Percentiles rank a stretch among this genome's conserved stretches.
phyloP scores from a whole-genome alignment of 1,140 invertebrate species.

The Zaprionus lachaisei region DNA sequence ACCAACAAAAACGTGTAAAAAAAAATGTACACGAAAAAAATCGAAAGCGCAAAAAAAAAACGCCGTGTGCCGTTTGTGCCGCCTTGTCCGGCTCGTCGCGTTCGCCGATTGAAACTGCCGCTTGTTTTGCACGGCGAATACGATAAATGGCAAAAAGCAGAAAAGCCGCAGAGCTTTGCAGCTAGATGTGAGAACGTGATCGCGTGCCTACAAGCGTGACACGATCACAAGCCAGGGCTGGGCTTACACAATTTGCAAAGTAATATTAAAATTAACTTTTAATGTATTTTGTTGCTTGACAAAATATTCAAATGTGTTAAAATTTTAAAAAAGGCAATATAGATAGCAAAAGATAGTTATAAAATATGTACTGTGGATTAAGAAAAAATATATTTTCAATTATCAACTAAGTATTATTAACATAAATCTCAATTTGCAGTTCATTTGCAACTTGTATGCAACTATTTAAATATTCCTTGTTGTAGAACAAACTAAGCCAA shows the following conservation, averaged over 20 bases:
- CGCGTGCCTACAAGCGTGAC: constrained; percentile 6
- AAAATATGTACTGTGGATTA: too few relatives aligned
- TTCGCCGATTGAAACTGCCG: constrained; percentile 52
- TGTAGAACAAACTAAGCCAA: too few relatives aligned
- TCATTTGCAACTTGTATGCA: too few relatives aligned
- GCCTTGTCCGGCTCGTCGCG: constrained; percentile 28
- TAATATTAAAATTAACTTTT: not conserved
- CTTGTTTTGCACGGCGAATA: constrained; percentile 20
- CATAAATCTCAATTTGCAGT: too few relatives aligned
- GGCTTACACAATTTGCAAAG: not conserved
- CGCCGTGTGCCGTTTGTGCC: not conserved
- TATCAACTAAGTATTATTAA: too few relatives aligned
- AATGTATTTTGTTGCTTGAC: not conserved
- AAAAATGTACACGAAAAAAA: constrained; percentile 34
- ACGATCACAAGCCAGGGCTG: constrained; percentile 11
- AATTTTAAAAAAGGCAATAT: too few relatives aligned
- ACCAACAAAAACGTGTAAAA: constrained; percentile 23
- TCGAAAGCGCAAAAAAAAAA: constrained; percentile 8
- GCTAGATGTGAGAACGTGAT: constrained; percentile 8
- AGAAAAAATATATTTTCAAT: too few relatives aligned
- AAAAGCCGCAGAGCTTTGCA: constrained; percentile 21
- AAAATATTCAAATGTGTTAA: not conserved
- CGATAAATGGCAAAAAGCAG: constrained; percentile 53
- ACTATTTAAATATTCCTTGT: too few relatives aligned
- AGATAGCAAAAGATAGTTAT: too few relatives aligned